Percentiles rank a stretch among this genome's conserved stretches.
phyloP scores from a whole-genome alignment of 2,888 invertebrate species.

The Trachelus troglodyta region DNA sequence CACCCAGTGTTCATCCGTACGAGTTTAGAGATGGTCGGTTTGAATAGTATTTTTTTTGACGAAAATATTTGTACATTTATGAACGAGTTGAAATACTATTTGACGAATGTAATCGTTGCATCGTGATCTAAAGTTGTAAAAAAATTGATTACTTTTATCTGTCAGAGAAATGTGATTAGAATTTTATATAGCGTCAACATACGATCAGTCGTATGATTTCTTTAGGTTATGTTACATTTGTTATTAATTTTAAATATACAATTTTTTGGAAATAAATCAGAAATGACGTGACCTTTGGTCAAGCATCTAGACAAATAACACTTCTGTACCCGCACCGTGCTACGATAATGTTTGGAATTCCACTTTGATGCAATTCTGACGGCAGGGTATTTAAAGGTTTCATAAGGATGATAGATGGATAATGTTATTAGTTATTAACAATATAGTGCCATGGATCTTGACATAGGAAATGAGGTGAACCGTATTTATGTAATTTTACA shows the following conservation, averaged over 20 bases:
- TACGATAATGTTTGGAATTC: not conserved
- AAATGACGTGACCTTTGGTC: constrained; percentile 32
- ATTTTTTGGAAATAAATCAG: constrained; percentile 18
- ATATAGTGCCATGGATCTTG: constrained; percentile 26
- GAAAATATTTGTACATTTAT: not conserved
- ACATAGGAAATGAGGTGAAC: constrained; percentile 32
- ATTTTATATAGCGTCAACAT: not conserved
- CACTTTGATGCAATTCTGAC: not conserved
- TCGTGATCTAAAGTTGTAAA: not conserved
- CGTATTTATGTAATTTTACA: not conserved
- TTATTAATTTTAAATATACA: constrained; percentile 14
- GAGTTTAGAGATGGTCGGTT: not conserved
- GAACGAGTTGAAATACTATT: not conserved
- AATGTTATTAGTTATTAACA: constrained; percentile 13
- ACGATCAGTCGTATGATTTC: constrained; percentile 1
- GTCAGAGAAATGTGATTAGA: not conserved
- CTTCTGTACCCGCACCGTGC: not conserved
- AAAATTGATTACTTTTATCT: not conserved
- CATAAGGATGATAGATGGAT: constrained; percentile 17
- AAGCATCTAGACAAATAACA: constrained; percentile 17
- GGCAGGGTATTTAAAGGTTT: not conserved
- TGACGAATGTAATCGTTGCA: not conserved
- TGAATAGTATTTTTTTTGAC: not conserved
- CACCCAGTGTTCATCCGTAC: not conserved
- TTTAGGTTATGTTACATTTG: constrained; percentile 27